Conservation (phyloP, 2,797 vertebrate genomes). For the Sus cebifrons region DNA sequence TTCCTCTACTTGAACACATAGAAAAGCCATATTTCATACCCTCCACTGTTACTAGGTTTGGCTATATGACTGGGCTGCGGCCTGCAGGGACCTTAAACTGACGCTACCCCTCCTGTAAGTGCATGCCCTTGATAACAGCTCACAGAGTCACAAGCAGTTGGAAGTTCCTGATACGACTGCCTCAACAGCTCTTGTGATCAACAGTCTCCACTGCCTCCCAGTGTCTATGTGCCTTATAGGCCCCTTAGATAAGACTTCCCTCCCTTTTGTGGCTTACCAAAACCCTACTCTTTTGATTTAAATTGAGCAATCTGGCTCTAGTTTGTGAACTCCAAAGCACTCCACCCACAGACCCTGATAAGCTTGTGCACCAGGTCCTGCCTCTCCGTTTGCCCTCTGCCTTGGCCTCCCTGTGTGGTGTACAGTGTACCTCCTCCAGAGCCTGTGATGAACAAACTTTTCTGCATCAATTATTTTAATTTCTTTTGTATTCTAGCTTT, state of each 20-base stretch:
- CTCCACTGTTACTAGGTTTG: background rate
- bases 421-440: background rate
- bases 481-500: slow-evolving; percentile 8
- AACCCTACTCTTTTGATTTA: background rate
- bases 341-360: background rate
- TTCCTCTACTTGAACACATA: background rate
- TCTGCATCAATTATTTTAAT: background rate
- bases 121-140: background rate
- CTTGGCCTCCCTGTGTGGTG: background rate
- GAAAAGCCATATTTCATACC: background rate
- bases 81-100: background rate
- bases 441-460: background rate
- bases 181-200: background rate
- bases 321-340: background rate
- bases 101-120: background rate
- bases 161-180: background rate
- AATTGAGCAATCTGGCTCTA: background rate
- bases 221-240: background rate
- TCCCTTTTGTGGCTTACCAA: background rate
- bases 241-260: background rate
- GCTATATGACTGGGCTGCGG: background rate
- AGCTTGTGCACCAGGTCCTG: background rate
- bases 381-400: background rate
- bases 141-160: background rate
- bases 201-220: background rate